Base-by-base conservation (phyloP, 2,797 vertebrate genomes). In the Propithecus perrieri region DNA sequence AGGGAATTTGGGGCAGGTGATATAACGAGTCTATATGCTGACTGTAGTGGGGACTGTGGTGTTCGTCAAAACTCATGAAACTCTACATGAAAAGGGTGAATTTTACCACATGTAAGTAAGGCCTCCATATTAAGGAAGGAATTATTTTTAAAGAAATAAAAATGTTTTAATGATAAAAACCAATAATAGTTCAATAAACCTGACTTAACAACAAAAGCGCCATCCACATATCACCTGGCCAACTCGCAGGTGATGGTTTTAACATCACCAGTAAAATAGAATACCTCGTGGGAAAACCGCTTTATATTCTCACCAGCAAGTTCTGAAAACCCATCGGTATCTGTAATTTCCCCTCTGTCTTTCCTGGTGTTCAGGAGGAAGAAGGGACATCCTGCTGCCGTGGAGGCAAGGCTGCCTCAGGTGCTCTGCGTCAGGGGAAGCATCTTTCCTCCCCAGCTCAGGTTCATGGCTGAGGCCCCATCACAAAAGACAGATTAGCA, bases 21-120 rank as follows among this genome's bases (percentile, higher is more conserved):
- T 4, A 7, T 33, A 46, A 63, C 30, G 13, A 20, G 14, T 46
- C 24, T 43, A 28, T 14, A 38, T 6, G 17, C 30, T 26, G 17
- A 61, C 26, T 24, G 2, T 61, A 18, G n/a, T 3, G 7, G 55
- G 3, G 20, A 30, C 24, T 2, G 0, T 28, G 8, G 4, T 14
- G 3, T 67, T 74, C 67, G 18, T 85, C 18, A 69, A 35, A 61
- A 75, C 4, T 43, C 17, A 17, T 17, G 55, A n/a, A 67, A 63
- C 35, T 43, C 38, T 6, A 13, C 2, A 30, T 9, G 30, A 46
- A 46, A 85, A 65, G 61, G 17, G 1, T 12, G 55, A 53, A 12
- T 67, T 46, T 74, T 67, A 38, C 41, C 50, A 50, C 48, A 41
- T 57, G n/a, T 74, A 69, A 55, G 57, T 48, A 75, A 43, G 83